phyloP scores from a whole-genome alignment of 2,797 vertebrate genomes.

The Bovichtus diacanthus region DNA sequence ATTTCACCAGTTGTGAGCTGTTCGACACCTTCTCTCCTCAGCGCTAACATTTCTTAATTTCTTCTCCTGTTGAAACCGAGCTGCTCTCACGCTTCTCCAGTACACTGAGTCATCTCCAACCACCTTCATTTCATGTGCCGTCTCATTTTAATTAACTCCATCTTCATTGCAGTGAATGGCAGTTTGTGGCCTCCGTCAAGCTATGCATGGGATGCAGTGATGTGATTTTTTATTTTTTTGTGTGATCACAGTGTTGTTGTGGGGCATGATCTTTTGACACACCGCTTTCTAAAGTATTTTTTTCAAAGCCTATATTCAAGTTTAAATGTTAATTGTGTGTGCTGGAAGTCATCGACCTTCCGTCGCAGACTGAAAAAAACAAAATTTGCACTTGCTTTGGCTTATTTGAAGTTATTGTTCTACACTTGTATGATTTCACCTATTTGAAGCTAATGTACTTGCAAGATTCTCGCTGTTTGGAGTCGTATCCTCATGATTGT shows the following conservation, averaged over 20 bases:
- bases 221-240: constrained; percentile 6
- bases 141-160: constrained; percentile 46
- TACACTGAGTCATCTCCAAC: constrained; percentile 27
- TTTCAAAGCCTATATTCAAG: neutral
- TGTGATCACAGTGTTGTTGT: constrained; percentile 46
- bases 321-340: neutral
- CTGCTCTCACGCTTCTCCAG: constrained; percentile 47
- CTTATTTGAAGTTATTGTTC: too few relatives aligned
- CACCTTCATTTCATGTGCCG: constrained; percentile 51
- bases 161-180: constrained; percentile 63
- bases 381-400: too few relatives aligned
- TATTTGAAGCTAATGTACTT: too few relatives aligned
- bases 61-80: constrained; percentile 50
- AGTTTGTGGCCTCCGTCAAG: constrained; percentile 54
- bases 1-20: constrained; percentile 56
- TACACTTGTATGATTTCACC: too few relatives aligned
- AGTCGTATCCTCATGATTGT: too few relatives aligned
- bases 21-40: constrained; percentile 43
- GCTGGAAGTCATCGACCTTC: too few relatives aligned
- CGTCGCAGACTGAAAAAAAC: too few relatives aligned
- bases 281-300: neutral
- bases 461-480: too few relatives aligned
- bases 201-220: constrained; percentile 68
- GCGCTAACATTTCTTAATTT: constrained; percentile 57
- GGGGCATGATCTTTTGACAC: constrained; percentile 65